Evolutionary conservation across 2,888 invertebrate species (phyloP).

Genomic region (Augochlorella aurata): DNA sequence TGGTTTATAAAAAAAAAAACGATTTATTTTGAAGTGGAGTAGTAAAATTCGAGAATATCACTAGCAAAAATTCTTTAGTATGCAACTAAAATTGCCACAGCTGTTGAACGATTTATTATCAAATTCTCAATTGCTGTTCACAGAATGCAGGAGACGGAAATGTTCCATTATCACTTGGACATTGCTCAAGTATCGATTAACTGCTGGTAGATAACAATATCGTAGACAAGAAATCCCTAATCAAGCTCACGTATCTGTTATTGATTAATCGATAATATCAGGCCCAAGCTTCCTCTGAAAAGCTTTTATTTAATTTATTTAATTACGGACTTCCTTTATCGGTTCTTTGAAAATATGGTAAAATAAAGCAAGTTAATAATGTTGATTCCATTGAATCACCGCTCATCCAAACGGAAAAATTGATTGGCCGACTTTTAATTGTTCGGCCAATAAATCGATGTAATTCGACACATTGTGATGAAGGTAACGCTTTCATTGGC

Average conservation of each 20-base stretch:
- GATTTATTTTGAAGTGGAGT: no score
- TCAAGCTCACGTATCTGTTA: background rate
- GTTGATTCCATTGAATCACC: background rate
- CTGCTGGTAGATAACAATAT: background rate
- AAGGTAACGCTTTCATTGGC: conserved; percentile 41
- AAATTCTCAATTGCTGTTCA: background rate
- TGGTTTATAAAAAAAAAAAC: no score
- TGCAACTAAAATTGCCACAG: background rate
- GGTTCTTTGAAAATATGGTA: background rate
- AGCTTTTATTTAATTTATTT: background rate
- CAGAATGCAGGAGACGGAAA: background rate
- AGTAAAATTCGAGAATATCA: no score
- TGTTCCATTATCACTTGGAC: background rate
- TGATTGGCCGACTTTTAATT: conserved; percentile 34
- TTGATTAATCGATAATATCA: conserved; percentile 8
- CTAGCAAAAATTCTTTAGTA: background rate
- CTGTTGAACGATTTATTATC: background rate
- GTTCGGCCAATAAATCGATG: conserved; percentile 46
- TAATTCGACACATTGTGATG: conserved; percentile 15
- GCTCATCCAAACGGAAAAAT: conserved; percentile 13
- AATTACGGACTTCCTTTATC: background rate
- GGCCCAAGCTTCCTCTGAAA: background rate
- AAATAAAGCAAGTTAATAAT: no score
- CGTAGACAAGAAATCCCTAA: background rate
- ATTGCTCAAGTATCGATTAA: background rate